phyloP scores from a whole-genome alignment of 1,140 invertebrate genomes.

The Conopomorpha cramerella region DNA sequence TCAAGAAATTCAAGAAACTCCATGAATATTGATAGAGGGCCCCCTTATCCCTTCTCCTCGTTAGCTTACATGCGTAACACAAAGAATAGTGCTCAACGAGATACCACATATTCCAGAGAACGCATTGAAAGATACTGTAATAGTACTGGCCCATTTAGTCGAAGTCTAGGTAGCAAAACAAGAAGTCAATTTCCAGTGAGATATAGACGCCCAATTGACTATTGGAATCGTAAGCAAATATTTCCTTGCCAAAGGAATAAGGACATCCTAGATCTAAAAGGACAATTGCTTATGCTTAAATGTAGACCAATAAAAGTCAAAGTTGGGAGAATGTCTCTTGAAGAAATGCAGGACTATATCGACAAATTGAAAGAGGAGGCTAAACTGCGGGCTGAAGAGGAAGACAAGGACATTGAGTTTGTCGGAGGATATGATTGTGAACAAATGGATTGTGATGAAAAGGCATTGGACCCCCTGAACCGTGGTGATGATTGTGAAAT shows the following conservation, averaged over 20 bases:
- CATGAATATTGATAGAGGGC: constrained; percentile 36
- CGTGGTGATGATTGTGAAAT: constrained; percentile 44
- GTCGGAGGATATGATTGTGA: constrained; percentile 35
- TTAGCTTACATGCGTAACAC: constrained; percentile 39
- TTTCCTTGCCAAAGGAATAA: constrained; percentile 48
- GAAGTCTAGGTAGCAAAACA: constrained; percentile 39
- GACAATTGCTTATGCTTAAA: constrained; percentile 42
- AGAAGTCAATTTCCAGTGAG: constrained; percentile 42
- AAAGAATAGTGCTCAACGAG: constrained; percentile 31
- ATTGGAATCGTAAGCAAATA: constrained; percentile 40
- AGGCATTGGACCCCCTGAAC: constrained; percentile 27
- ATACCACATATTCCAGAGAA: constrained; percentile 35
- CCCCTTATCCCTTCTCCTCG: constrained; percentile 55
- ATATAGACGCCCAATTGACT: constrained; percentile 48
- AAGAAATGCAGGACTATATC: constrained; percentile 32
- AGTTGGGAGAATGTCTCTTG: constrained; percentile 30
- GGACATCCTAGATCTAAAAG: constrained; percentile 42
- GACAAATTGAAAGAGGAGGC: constrained; percentile 27
- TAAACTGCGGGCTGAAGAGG: constrained; percentile 8
- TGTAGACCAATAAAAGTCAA: constrained; percentile 39
- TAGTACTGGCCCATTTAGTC: constrained; percentile 21
- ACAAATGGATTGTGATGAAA: constrained; percentile 20
- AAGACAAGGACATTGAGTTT: constrained; percentile 43
- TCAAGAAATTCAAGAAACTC: constrained; percentile 26
- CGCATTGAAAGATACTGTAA: constrained; percentile 50